Percentiles rank a stretch among this genome's conserved stretches.
phyloP scores from a whole-genome alignment of 2,113 vertebrate species.

The Ahaetulla prasina region DNA sequence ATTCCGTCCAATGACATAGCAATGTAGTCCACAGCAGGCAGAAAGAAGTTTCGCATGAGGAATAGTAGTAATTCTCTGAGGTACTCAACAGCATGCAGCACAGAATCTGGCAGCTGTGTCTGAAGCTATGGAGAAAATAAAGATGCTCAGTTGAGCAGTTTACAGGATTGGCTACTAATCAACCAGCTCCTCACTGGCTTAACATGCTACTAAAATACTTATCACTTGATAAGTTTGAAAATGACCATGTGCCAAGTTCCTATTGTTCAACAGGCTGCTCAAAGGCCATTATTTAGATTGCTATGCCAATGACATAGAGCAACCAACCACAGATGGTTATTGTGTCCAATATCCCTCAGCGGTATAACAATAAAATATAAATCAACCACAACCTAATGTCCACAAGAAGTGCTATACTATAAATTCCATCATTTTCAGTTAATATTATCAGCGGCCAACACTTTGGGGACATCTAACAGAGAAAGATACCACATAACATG shows the following conservation, averaged over 20 bases:
- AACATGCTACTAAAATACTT: neutral
- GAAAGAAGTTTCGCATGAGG: conserved; percentile 73
- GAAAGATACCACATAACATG: neutral
- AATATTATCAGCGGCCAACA: neutral
- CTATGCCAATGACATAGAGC: neutral
- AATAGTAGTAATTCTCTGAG: conserved; percentile 78
- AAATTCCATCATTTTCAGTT: neutral
- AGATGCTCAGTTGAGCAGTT: neutral
- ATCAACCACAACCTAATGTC: neutral
- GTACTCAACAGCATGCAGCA: conserved; percentile 69
- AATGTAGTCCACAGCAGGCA: conserved; percentile 69
- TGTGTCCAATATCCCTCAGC: neutral
- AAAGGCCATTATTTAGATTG: neutral
- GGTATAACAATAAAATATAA: neutral
- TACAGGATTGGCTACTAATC: neutral
- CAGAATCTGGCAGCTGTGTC: conserved; percentile 73
- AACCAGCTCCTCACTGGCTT: neutral
- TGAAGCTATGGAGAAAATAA: conserved; percentile 54
- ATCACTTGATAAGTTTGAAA: neutral
- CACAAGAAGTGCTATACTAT: neutral
- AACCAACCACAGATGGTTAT: neutral
- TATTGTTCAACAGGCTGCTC: neutral
- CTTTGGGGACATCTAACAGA: neutral
- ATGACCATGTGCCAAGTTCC: neutral
- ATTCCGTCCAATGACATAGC: conserved; percentile 58